Percentiles rank a stretch among this genome's conserved stretches.
These are phyloP conservation scores for Psilanteris sp. DNA, from an alignment of 1,140 invertebrate species.

Conservation along the genomic window DNA sequence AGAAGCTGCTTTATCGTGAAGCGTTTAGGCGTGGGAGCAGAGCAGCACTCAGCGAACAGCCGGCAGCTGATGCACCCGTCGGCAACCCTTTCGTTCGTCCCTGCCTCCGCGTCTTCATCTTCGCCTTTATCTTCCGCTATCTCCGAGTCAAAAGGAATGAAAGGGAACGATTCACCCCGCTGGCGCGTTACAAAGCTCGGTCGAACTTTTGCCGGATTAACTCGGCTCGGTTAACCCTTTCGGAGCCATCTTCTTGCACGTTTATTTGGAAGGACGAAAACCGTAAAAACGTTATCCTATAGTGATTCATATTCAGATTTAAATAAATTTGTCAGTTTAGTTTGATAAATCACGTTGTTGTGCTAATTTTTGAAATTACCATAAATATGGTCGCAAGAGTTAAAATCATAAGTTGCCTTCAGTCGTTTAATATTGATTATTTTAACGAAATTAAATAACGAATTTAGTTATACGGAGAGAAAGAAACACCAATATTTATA, in stretches of 20 bases:
- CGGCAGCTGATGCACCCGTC: conserved; percentile 64
- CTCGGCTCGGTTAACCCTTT: conserved; percentile 34
- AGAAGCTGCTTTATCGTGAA: conserved; percentile 72
- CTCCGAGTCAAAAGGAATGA: conserved; percentile 41
- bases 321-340: conserved; percentile 1
- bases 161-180: conserved; percentile 28
- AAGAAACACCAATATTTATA: too few species aligned
- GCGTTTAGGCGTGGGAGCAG: conserved; percentile 72
- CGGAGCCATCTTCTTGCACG: conserved; percentile 2
- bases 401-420: too few species aligned
- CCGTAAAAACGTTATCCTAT: not conserved
- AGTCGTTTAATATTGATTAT: too few species aligned
- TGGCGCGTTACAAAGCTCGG: conserved; percentile 20
- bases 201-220: conserved; percentile 28
- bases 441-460: too few species aligned
- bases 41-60: conserved; percentile 45
- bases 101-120: conserved; percentile 31
- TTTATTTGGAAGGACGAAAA: conserved; percentile 1
- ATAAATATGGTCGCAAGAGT: too few species aligned
- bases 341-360: too few species aligned
- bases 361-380: too few species aligned
- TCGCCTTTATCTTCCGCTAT: conserved; percentile 47
- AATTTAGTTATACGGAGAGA: too few species aligned
- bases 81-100: conserved; percentile 48
- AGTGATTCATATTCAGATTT: conserved; percentile 6